Conservation (phyloP, 2,797 vertebrate species). For the Scolopax bukidnonensis region DNA sequence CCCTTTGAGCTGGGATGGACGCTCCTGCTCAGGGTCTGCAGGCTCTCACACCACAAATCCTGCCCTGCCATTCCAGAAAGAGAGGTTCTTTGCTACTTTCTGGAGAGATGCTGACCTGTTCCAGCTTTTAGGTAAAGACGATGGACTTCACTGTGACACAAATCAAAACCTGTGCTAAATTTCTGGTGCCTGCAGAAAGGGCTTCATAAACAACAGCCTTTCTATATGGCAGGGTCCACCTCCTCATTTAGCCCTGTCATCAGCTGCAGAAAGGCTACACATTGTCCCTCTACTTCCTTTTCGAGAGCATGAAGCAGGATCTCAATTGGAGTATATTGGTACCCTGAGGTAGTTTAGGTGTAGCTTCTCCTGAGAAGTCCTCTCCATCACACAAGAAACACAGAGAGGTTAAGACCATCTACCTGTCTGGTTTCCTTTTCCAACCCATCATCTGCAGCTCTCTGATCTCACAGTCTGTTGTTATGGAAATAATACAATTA, state of each 20-base stretch:
- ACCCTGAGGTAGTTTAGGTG: neutral
- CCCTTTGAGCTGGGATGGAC: accelerated
- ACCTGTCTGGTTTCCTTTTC: neutral
- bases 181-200: neutral
- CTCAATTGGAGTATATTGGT: neutral
- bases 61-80: neutral
- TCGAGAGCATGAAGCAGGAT: neutral
- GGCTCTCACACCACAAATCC: neutral
- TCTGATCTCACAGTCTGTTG: conserved; percentile 44
- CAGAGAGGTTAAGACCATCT: neutral
- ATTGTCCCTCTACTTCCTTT: neutral
- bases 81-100: neutral
- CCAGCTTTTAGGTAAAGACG: neutral
- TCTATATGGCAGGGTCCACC: neutral
- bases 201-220: neutral
- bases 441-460: neutral
- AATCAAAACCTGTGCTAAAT: accelerated
- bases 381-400: neutral
- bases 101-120: neutral
- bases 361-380: neutral
- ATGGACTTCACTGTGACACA: neutral
- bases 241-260: neutral
- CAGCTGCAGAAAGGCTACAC: neutral
- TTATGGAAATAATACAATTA: conserved; percentile 61
- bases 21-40: neutral